Evolutionary conservation across 2,888 invertebrate species (phyloP).

Genomic region (Thyatira batis): DNA sequence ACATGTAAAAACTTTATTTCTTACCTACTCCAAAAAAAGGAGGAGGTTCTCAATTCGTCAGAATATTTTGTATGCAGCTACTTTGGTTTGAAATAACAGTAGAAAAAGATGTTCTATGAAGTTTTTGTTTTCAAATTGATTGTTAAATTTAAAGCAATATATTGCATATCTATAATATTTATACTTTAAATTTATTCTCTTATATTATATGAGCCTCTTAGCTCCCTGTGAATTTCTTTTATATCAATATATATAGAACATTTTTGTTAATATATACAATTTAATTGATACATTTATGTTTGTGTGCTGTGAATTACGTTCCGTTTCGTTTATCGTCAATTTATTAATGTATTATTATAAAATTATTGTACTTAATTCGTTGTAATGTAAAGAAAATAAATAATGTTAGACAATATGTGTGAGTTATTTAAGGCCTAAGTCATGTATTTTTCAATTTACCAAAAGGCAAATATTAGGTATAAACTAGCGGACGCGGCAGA

Average conservation of each 20-base stretch:
- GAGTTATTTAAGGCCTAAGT: neutral
- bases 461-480: too few relatives aligned
- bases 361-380: slow-evolving; percentile 20
- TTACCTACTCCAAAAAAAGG: too few relatives aligned
- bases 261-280: slow-evolving; percentile 20
- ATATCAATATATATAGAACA: slow-evolving; percentile 11
- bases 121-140: slow-evolving; percentile 17
- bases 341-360: slow-evolving; percentile 14
- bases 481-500: too few relatives aligned
- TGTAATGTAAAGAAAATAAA: slow-evolving; percentile 37
- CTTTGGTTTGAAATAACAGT: too few relatives aligned
- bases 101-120: too few relatives aligned
- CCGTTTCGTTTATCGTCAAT: slow-evolving; percentile 7
- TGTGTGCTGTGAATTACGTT: slow-evolving; percentile 32
- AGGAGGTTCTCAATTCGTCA: too few relatives aligned
- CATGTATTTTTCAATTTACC: too few relatives aligned
- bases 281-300: slow-evolving; percentile 15
- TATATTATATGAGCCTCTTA: slow-evolving; percentile 22
- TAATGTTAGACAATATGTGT: slow-evolving; percentile 21
- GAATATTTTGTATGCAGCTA: too few relatives aligned
- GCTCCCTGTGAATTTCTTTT: neutral
- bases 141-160: slow-evolving; percentile 26
- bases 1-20: too few relatives aligned
- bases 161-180: slow-evolving; percentile 24
- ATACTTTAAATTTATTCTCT: slow-evolving; percentile 16